Evolutionary conservation across 2,888 invertebrate species (phyloP).

Genomic region (Chaetoderma sp.): DNA sequence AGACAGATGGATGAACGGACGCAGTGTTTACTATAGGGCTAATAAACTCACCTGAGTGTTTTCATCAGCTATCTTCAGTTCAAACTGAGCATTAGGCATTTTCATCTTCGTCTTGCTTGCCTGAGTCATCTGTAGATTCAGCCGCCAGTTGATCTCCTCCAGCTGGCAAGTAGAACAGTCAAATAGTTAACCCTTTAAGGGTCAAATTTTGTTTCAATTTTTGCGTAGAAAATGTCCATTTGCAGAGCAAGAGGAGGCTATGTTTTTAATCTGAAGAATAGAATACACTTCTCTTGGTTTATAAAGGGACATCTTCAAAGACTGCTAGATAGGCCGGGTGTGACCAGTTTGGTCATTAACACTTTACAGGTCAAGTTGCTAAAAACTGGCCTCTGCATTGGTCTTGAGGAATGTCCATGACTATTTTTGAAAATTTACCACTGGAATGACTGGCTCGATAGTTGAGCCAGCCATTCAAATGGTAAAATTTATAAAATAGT

Average conservation of each 20-base stretch:
- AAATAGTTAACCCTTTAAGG: not conserved
- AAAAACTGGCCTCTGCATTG: too few species aligned
- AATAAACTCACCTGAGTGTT: conserved; percentile 39
- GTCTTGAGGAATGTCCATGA: too few species aligned
- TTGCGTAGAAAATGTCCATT: too few species aligned
- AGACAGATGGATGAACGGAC: too few species aligned
- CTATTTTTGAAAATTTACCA: too few species aligned
- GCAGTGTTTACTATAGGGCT: not conserved
- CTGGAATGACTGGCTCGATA: too few species aligned
- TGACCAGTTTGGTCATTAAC: too few species aligned
- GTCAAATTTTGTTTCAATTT: not conserved
- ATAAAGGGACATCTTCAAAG: not conserved
- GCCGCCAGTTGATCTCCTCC: conserved; percentile 65
- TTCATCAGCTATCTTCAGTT: conserved; percentile 55
- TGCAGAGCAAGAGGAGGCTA: not conserved
- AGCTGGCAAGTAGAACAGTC: conserved; percentile 57
- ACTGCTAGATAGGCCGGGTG: not conserved
- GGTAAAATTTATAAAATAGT: too few species aligned
- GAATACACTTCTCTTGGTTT: not conserved
- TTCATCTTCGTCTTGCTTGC: conserved; percentile 63
- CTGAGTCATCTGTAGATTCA: conserved; percentile 67
- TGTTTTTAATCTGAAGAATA: not conserved
- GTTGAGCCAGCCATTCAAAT: too few species aligned
- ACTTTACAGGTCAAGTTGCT: too few species aligned
- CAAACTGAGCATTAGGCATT: conserved; percentile 64